These are phyloP conservation scores for Recurvirostra avosetta DNA, from an alignment of 2,113 vertebrate species.

Conservation along the genomic window DNA sequence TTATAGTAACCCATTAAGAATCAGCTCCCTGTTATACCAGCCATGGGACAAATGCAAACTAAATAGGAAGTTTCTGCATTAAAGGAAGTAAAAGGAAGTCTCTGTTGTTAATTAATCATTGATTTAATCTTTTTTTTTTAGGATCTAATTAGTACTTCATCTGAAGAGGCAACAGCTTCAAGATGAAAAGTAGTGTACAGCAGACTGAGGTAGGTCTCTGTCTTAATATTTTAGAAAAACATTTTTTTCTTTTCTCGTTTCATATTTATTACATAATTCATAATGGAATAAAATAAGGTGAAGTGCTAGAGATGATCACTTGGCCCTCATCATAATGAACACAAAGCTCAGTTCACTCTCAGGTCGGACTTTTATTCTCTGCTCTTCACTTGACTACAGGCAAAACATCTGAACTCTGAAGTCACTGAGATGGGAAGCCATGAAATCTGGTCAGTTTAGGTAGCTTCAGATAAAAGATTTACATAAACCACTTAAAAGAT, in stretches of 20 bases:
- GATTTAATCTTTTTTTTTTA: not conserved
- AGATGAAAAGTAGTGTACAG: not conserved
- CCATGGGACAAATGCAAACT: not conserved
- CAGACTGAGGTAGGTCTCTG: not conserved
- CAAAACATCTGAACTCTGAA: not conserved
- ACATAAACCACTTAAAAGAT: not conserved
- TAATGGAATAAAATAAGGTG: not conserved
- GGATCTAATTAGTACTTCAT: not conserved
- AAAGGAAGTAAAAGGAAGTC: not conserved
- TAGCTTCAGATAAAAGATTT: not conserved
- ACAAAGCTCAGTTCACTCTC: not conserved
- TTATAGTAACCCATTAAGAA: not conserved
- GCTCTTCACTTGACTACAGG: not conserved
- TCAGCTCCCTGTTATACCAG: not conserved
- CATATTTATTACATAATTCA: not conserved
- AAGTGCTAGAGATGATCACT: not conserved
- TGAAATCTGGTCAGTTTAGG: not conserved
- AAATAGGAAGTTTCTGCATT: not conserved
- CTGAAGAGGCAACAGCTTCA: not conserved
- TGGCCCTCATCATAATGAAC: not conserved
- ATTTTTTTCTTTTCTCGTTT: not conserved
- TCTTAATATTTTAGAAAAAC: not conserved
- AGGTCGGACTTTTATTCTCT: not conserved
- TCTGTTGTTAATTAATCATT: not conserved
- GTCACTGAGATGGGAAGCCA: not conserved